Evolutionary conservation across 2,888 invertebrate genomes (phyloP).

Genomic region (Athalia rosae): DNA sequence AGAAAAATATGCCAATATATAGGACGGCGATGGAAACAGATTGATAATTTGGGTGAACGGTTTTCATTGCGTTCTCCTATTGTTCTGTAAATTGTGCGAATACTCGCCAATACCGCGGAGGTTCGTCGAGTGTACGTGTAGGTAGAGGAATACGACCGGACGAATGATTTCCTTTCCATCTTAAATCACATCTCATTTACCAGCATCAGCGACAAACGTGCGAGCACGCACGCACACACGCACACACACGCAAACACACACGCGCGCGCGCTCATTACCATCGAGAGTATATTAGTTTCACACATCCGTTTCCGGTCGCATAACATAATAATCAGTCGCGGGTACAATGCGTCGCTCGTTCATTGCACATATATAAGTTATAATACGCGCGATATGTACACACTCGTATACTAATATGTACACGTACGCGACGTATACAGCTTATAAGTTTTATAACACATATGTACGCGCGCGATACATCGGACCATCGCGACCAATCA

Average conservation of each 20-base stretch:
- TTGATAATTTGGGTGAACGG: no score
- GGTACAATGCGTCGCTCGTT: slow-evolving; percentile 61
- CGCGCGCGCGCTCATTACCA: slow-evolving; percentile 60
- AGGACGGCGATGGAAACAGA: no score
- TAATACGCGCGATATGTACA: background rate
- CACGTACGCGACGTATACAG: no score
- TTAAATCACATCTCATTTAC: slow-evolving; percentile 42
- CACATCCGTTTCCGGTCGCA: slow-evolving; percentile 72
- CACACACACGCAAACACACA: no score
- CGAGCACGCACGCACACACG: no score
- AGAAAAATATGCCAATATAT: no score
- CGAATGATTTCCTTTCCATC: slow-evolving; percentile 44
- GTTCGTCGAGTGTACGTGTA: background rate
- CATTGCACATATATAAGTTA: background rate
- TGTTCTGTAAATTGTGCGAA: no score
- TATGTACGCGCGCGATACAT: background rate
- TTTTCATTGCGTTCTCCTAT: no score
- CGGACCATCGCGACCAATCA: slow-evolving; percentile 25
- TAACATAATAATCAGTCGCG: slow-evolving; percentile 68
- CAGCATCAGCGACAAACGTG: slow-evolving; percentile 36
- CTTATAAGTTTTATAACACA: no score
- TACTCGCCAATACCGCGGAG: background rate
- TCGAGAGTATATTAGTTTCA: slow-evolving; percentile 65
- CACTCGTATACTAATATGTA: no score
- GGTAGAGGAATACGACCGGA: background rate